Percentiles rank a stretch among this genome's conserved stretches.
Evolutionary conservation across 23 tunicate species (phyloP).

Genomic region (Pegea sp.): DNA sequence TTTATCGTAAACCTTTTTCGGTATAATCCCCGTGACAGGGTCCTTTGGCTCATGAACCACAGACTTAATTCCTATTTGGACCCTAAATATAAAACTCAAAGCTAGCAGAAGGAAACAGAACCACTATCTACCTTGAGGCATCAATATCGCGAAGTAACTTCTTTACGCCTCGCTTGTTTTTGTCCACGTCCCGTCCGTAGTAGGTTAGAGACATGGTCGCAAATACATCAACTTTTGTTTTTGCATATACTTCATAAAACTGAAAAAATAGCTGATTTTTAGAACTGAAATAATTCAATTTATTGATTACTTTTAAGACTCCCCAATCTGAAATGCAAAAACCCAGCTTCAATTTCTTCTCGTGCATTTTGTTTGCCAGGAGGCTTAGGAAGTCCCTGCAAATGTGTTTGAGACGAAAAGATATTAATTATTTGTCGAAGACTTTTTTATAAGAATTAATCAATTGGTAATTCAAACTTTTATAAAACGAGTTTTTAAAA

Average conservation of each 20-base stretch:
- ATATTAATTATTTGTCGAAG: no score
- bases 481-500: no score
- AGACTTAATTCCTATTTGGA: constrained; percentile 21
- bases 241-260: constrained; percentile 35
- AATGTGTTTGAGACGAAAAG: no score
- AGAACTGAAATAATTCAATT: constrained; percentile 3
- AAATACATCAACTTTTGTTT: constrained; percentile 9
- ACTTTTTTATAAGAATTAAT: no score
- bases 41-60: constrained; percentile 3
- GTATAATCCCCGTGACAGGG: constrained; percentile 1
- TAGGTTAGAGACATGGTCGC: constrained; percentile 56
- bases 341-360: constrained; percentile 11
- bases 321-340: constrained; percentile 48
- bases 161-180: constrained; percentile 14
- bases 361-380: no score
- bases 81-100: constrained; percentile 1
- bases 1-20: no score
- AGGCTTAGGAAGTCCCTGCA: no score
- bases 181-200: constrained; percentile 20
- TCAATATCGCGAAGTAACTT: constrained; percentile 17
- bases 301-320: constrained; percentile 36
- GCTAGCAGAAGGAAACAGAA: background rate
- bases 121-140: constrained; percentile 11
- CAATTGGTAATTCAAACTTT: no score
- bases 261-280: constrained; percentile 3